Percentiles rank a stretch among this genome's conserved stretches.
Evolutionary conservation across 2,113 vertebrate species (phyloP).

Genomic region (Cinclus cinclus): DNA sequence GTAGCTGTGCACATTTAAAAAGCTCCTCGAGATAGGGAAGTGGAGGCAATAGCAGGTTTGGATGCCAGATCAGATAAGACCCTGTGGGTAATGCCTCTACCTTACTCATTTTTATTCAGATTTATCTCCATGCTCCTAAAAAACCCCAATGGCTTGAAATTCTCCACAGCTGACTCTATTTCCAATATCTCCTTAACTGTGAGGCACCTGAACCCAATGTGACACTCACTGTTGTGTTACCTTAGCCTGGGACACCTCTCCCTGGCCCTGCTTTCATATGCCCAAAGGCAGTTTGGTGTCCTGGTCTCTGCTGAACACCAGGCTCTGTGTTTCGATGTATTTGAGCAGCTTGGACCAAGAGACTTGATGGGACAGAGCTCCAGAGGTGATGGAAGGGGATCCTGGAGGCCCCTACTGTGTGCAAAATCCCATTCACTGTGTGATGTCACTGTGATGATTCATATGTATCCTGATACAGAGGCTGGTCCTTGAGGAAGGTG

Average conservation of each 20-base stretch:
- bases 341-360: not conserved
- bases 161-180: not conserved
- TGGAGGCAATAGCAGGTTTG: slow-evolving; percentile 47
- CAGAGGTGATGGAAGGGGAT: not conserved
- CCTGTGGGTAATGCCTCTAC: slow-evolving; percentile 56
- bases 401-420: not conserved
- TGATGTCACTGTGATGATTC: not conserved
- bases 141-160: not conserved
- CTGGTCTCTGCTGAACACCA: not conserved
- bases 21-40: slow-evolving; percentile 49
- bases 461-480: rapidly evolving
- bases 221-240: rapidly evolving
- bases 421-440: not conserved
- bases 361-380: not conserved
- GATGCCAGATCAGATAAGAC: slow-evolving; percentile 63
- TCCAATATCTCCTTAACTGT: not conserved
- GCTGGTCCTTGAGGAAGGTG: not conserved
- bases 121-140: slow-evolving; percentile 1
- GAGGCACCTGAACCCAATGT: not conserved
- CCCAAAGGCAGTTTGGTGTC: not conserved
- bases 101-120: slow-evolving; percentile 47
- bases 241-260: not conserved
- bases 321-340: not conserved
- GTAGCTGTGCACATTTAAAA: slow-evolving; percentile 23
- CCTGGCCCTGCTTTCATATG: rapidly evolving